Base-by-base conservation (phyloP, 2,113 vertebrate genomes). In the Oriolus oriolus region DNA sequence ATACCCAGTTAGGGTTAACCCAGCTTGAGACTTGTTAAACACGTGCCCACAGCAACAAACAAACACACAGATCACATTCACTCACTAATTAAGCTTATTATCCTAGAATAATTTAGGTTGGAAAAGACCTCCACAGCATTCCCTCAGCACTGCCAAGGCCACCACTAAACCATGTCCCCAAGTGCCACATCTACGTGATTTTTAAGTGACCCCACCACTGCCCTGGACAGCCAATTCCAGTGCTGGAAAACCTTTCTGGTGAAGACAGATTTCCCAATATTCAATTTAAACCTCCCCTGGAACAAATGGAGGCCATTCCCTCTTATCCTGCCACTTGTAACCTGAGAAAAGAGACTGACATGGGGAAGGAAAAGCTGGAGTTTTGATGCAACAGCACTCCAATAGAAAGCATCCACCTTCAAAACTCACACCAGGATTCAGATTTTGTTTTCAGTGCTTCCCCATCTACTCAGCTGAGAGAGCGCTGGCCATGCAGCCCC, bases 1-100 rank as follows among this genome's bases (percentile, higher is more conserved):
- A 92, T 64, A 60, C 61, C 65, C 87, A 80, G 56, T 63, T 71
- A 68, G 77, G 65, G 77, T 83, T 94, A 89, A 78, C 30, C 61
- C 73, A 71, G 77, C 69, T 45, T 28, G 39, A 69, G 24, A 45
- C 27, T 56, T 49, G 73, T 52, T 59, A 75, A 92, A 95, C 61
- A 91, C 49, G 18, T 22, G 35, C 47, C 20, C 61, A 87, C 57
- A 84, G 50, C 54, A 78, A 70, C 19, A 88, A 88, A 90, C 35
- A 76, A 9, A 74, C 35, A 49, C 22, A 23, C 6, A 89, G 71
- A 71, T 52, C 73, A 5, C 50, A 79, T 56, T 88, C 65, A 88
- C 50, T 90, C 73, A 20, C 52, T 89, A 75, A 78, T 70, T 65
- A 84, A 69, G 49, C 33, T 82, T 49, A 87, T 75, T 80, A 80